Evolutionary conservation across 1,140 invertebrate genomes (phyloP), one percentile per base, ranked within the genome.

Genomic region (Aplysia californica): DNA sequence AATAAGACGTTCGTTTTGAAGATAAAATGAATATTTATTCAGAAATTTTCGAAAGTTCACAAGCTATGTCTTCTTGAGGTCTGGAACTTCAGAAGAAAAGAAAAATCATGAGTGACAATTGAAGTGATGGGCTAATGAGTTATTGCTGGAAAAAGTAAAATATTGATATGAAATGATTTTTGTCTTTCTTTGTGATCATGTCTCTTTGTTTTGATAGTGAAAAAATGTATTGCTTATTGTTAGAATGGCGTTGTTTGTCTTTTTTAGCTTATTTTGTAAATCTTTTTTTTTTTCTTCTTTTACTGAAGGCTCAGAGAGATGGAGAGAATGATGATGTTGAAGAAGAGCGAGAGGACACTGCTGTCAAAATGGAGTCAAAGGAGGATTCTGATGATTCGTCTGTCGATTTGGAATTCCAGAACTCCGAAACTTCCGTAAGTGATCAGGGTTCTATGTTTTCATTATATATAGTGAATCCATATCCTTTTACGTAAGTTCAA

Each of bases 381-480:
- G 39, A 65, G 21, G 77, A 79, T 26, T 79, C 78, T 21, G 80
- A 87, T 33, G 78, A 82, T 20, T 77, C 77, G 38, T 87, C 85
- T 26, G 81, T 88, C 0, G 86, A 87, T 41, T 66, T 88, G 35
- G 87, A 88, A 70, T 76, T 84, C 21, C 80, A 87, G 39, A 77
- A 83, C 21, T 87, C 87, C 3, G 86, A 88, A 29, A 80, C 82
- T 20, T 80, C 80, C 6, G 84, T 86, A 82, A 74, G 83, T 79
- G 23, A 23, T n/a, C n/a, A n/a, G n/a, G n/a, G n/a, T n/a, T n/a
- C n/a, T n/a, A n/a, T n/a, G n/a, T n/a, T n/a, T n/a, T n/a, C n/a
- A n/a, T n/a, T n/a, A n/a, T n/a, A n/a, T n/a, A n/a, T n/a, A n/a
- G n/a, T n/a, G n/a, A n/a, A n/a, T n/a, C n/a, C n/a, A n/a, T n/a